Conservation (phyloP, 2,113 vertebrate genomes). For the Mandrillus leucophaeus region DNA sequence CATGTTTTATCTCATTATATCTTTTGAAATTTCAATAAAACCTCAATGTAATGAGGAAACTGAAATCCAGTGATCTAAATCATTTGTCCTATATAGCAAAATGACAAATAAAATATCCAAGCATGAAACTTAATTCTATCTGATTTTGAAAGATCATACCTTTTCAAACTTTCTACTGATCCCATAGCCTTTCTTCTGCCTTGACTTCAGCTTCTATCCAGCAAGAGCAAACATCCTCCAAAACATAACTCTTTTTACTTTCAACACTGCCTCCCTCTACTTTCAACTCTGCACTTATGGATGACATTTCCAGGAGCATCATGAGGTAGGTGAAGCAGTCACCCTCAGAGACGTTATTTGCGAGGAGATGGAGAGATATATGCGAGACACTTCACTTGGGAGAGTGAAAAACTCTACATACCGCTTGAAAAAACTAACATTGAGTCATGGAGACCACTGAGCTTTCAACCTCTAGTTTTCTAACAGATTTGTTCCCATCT, state of each 20-base stretch:
- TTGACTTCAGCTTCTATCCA: neutral
- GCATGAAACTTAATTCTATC: neutral
- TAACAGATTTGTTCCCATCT: neutral
- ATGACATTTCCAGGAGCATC: neutral
- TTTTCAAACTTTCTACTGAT: neutral
- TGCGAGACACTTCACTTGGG: neutral
- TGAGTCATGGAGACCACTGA: neutral
- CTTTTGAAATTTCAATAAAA: neutral
- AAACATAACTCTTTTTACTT: neutral
- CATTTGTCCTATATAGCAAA: neutral
- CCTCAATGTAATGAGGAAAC: neutral
- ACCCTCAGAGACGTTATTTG: neutral
- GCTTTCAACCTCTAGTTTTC: neutral
- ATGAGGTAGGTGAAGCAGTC: neutral
- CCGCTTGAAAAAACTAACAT: neutral
- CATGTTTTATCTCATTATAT: neutral
- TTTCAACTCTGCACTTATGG: too few relatives aligned
- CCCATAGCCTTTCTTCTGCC: neutral
- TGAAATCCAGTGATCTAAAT: neutral
- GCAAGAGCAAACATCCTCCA: neutral
- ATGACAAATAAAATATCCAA: neutral
- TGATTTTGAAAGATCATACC: neutral
- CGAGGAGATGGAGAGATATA: neutral
- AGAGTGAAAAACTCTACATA: neutral
- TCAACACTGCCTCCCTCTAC: neutral